Percentiles rank a stretch among this genome's conserved stretches.
phyloP scores from a whole-genome alignment of 1,140 invertebrate species.

The Orius insidiosus region DNA sequence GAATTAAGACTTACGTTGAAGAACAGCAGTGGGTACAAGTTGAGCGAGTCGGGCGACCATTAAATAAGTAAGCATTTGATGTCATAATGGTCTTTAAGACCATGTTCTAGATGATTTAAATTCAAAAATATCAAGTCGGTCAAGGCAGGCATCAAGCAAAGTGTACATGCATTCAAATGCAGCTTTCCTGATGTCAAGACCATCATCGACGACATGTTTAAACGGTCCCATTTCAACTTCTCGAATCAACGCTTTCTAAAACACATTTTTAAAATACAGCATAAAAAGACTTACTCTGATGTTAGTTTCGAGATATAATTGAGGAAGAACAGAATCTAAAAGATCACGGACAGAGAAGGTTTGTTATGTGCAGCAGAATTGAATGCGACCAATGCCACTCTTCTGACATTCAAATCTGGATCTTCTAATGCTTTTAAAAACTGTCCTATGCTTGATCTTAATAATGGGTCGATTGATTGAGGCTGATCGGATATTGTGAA shows the following conservation, averaged over 20 bases:
- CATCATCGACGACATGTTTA: constrained; percentile 97
- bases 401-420: constrained; percentile 80
- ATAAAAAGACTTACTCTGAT: constrained; percentile 53
- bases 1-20: constrained; percentile 54
- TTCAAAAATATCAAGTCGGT: constrained; percentile 89
- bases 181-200: constrained; percentile 90
- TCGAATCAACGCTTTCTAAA: constrained; percentile 88
- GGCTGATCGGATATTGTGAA: constrained; percentile 97
- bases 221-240: constrained; percentile 99
- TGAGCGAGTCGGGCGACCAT: constrained; percentile 87
- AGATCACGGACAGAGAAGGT: constrained; percentile 86
- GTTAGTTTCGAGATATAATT: constrained; percentile 92
- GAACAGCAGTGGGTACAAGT: constrained; percentile 78
- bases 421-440: constrained; percentile 75
- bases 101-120: constrained; percentile 92
- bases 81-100: constrained; percentile 92
- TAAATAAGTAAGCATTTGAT: constrained; percentile 98
- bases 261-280: constrained; percentile 26
- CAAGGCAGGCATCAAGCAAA: constrained; percentile 84
- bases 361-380: constrained; percentile 99
- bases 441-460: constrained; percentile 77
- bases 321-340: constrained; percentile 69
- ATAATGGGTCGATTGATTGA: constrained; percentile 73
- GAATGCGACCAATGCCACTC: constrained; percentile 92
- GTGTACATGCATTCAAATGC: constrained; percentile 99